Percentiles rank a stretch among this genome's conserved stretches.
phyloP scores from a whole-genome alignment of 2,888 invertebrate genomes.

The Tipula confusa region DNA sequence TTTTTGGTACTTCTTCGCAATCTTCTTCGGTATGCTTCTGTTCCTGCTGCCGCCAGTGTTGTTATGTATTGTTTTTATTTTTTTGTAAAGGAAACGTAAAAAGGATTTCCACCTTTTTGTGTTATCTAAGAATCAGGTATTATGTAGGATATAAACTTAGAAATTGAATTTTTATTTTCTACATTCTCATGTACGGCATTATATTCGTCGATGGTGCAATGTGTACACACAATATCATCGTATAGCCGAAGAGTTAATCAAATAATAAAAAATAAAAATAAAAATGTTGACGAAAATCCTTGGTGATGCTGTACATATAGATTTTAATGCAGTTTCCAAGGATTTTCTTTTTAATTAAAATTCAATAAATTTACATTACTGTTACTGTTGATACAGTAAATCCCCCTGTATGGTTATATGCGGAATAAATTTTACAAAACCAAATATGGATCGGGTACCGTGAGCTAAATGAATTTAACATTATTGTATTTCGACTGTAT shows the following conservation, averaged over 20 bases:
- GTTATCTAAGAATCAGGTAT: constrained; percentile 25
- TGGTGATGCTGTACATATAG: not conserved
- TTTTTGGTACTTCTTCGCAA: not conserved
- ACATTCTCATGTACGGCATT: not conserved
- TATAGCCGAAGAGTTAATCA: not conserved
- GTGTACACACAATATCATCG: not conserved
- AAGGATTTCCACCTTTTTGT: not conserved
- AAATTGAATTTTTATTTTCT: not conserved
- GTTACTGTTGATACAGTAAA: not conserved
- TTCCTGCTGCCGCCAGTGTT: not conserved
- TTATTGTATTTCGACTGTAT: not conserved
- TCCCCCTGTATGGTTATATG: not conserved
- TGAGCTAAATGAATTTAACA: not conserved
- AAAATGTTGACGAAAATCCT: not conserved
- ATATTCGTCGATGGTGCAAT: not conserved
- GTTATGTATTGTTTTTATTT: not conserved
- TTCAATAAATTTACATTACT: not conserved
- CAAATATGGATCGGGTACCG: not conserved
- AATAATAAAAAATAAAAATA: not conserved
- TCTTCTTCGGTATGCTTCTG: no score
- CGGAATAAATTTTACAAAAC: not conserved
- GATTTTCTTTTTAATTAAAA: not conserved
- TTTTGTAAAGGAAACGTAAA: constrained; percentile 5
- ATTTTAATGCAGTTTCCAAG: not conserved
- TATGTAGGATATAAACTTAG: constrained; percentile 3